Evolutionary conservation across 2,888 invertebrate species (phyloP), one percentile per base, ranked within the genome.

Genomic region (Lutraria lutraria): DNA sequence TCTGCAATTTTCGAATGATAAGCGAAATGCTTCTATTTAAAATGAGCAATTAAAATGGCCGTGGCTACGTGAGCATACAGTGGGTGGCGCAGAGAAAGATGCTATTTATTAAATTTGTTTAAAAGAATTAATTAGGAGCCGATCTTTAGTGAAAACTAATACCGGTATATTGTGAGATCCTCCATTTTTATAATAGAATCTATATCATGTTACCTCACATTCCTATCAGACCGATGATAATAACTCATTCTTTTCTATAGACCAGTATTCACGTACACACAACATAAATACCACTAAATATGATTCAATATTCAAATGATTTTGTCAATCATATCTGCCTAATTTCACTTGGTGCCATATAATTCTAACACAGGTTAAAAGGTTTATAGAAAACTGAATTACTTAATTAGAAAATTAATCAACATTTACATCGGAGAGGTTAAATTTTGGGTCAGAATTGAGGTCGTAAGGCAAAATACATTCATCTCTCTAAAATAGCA

Each of bases 371-470:
- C 63, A 25, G 21, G 63, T 68, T 25, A 68, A 68, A 25, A 25
- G 0, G 25, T 8, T 25, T 68, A 68, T 12, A 13, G 25, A 68
- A 68, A 68, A 68, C 12, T 68, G 63, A 68, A 68, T 68, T 68
- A 68, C 63, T 68, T 68, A 68, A 68, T 68, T 68, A 68, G 25
- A 68, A n/a, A 68, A 68, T 68, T n/a, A 68, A n/a, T 25, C 63
- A 68, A 25, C 63, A 68, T 68, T 25, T n/a, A 25, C 10, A 68
- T 13, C 3, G 12, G 13, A 8, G 63, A 13, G 63, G 63, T 68
- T 25, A 68, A 68, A 60, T 60, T 21, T 8, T 19, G 21, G 15
- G 60, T n/a, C 60, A 60, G 60, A 60, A 19, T 6, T 8, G 6
- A 1, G 60, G 15, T 8, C n/a, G 6, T 60, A 2, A 21, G 21